phyloP scores from a whole-genome alignment of 2,888 invertebrate species.

The Pocota personata region DNA sequence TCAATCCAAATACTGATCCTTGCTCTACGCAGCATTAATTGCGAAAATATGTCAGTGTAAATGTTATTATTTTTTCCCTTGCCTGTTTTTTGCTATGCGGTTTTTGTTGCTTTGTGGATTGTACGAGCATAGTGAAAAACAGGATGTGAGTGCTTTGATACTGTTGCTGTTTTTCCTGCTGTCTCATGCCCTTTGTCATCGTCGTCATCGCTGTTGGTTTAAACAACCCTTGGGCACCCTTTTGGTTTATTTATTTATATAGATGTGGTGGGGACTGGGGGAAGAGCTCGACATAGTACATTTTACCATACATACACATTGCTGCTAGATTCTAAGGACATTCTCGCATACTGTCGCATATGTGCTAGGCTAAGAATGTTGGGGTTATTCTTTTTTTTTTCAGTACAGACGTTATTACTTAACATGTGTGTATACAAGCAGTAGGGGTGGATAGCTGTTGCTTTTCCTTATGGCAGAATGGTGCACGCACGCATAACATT shows the following conservation, averaged over 20 bases:
- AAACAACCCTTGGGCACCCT: slow-evolving; percentile 65
- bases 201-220: slow-evolving; percentile 62
- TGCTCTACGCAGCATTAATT: slow-evolving; percentile 70
- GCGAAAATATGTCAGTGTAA: slow-evolving; percentile 71
- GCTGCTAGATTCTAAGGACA: slow-evolving; percentile 13
- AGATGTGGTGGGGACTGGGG: neutral
- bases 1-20: slow-evolving; percentile 67
- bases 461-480: slow-evolving; percentile 26
- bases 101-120: slow-evolving; percentile 48
- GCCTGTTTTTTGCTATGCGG: slow-evolving; percentile 36
- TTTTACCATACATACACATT: neutral
- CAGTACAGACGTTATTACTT: slow-evolving; percentile 37
- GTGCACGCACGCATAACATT: slow-evolving; percentile 34
- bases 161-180: slow-evolving; percentile 67
- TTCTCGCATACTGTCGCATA: neutral
- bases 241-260: slow-evolving; percentile 62
- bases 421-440: slow-evolving; percentile 29
- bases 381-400: neutral
- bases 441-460: slow-evolving; percentile 32
- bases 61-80: slow-evolving; percentile 51
- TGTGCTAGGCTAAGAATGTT: slow-evolving; percentile 13
- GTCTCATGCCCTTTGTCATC: slow-evolving; percentile 59
- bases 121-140: slow-evolving; percentile 1
- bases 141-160: slow-evolving; percentile 65
- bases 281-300: neutral